phyloP scores from a whole-genome alignment of 2,113 vertebrate genomes.

The Hypocryptadius cinnamomeus region DNA sequence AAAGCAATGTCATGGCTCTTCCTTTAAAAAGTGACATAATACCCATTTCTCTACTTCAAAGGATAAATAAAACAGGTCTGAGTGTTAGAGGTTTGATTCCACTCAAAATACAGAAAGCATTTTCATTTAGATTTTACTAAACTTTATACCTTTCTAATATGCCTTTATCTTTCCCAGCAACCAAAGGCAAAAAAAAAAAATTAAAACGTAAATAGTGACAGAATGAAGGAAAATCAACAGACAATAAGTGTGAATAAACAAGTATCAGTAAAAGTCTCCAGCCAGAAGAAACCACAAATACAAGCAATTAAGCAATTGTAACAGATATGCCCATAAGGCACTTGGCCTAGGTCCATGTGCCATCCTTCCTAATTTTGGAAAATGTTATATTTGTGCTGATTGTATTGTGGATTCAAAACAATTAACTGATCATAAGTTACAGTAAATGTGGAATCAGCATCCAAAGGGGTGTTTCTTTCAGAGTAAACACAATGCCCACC shows the following conservation, averaged over 20 bases:
- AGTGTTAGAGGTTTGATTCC: not conserved
- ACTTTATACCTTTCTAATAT: not conserved
- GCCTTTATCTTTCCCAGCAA: not conserved
- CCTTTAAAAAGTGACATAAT: not conserved
- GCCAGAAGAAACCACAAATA: not conserved
- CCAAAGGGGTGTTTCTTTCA: not conserved
- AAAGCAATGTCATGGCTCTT: not conserved
- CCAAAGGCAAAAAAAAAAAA: not conserved
- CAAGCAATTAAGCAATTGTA: not conserved
- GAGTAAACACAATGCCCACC: not conserved
- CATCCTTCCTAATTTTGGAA: not conserved
- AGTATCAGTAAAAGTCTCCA: not conserved
- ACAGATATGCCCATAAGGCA: conserved; percentile 13
- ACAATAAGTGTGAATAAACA: not conserved
- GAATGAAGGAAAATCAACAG: conserved; percentile 1
- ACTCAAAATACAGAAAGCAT: not conserved
- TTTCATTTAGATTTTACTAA: not conserved
- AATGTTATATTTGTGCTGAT: not conserved
- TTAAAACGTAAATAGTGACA: not conserved
- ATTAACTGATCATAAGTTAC: not conserved
- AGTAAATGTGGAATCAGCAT: not conserved
- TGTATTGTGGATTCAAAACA: not conserved
- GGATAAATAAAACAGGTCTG: not conserved
- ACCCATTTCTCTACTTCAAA: not conserved
- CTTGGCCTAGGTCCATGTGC: not conserved